Base-by-base conservation (phyloP, 2,888 invertebrate species). In the Flexamia atlantica region DNA sequence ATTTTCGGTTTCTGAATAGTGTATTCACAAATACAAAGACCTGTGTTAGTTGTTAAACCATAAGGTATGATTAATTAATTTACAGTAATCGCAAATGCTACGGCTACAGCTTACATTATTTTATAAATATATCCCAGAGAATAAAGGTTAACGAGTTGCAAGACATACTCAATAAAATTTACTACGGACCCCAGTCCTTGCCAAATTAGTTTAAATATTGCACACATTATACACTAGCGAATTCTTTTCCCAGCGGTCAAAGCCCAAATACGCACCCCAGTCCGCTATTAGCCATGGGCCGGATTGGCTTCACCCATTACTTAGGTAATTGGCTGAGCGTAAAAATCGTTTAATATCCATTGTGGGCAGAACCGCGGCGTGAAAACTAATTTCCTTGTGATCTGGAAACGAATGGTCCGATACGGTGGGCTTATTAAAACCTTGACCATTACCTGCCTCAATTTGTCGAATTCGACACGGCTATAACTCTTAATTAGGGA, bases 391-490 rank as follows among this genome's bases (percentile, higher is more conserved):
- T 64, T 28, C 28, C 23, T 64, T 64, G 9, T 64, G 64, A 30
- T 30, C 64, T 53, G 5, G 53, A 53, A 53, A 64, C 17, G 28
- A 64, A 64, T 64, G 64, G 28, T 64, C 3, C 64, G 64, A 64
- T 64, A 64, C 64, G 64, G 28, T 64, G 10, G 57, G 1, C 64
- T 64, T 28, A 64, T 64, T 64, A 64, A 64, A 64, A 64, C 64
- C 64, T 64, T 64, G 64, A 64, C 64, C 64, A 64, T 64, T 64
- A 64, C 64, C 64, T 64, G 30, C 28, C 64, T 64, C 28, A 64
- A 64, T 64, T 28, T 64, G 64, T 64, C 64, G 2, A 12, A 64
- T 64, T 64, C 30, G 64, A 28, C 17, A 14, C 64, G 64, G 28
- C 17, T 17, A 64, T 64, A 30, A 64, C 30, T 64, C 64, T 64